phyloP scores from a whole-genome alignment of 2,113 vertebrate species.

The Ictalurus punctatus region DNA sequence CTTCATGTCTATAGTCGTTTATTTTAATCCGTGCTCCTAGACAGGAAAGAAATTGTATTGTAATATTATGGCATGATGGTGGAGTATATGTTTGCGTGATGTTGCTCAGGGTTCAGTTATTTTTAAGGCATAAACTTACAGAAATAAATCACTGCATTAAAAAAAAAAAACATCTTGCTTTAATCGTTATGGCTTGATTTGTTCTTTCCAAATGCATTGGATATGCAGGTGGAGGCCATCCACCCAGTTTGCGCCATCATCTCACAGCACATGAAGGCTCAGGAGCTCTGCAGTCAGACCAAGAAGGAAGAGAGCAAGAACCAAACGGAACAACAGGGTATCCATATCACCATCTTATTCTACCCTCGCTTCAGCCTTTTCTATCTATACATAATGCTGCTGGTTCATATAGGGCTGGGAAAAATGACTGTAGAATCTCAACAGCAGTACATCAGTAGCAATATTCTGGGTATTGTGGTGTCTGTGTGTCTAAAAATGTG shows the following conservation, averaged over 20 bases:
- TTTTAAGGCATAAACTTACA: neutral
- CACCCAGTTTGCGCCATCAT: constrained; percentile 76
- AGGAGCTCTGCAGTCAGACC: constrained; percentile 65
- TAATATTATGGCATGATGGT: neutral
- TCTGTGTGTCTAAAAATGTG: neutral
- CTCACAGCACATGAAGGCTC: constrained; percentile 67
- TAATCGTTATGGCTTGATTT: neutral
- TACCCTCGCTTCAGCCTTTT: neutral
- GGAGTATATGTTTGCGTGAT: too few relatives aligned
- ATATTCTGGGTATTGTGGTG: neutral
- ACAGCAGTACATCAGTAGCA: neutral
- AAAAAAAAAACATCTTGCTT: neutral
- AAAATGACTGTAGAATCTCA: neutral
- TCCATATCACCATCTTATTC: constrained; percentile 7
- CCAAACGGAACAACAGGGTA: constrained; percentile 62
- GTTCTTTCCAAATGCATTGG: neutral
- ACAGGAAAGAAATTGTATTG: neutral
- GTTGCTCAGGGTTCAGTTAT: neutral
- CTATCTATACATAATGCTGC: neutral
- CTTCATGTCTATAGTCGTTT: neutral
- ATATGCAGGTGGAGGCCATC: constrained; percentile 62
- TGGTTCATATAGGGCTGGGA: neutral
- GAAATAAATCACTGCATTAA: neutral
- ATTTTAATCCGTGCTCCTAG: neutral
- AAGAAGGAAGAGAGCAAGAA: constrained; percentile 67